Evolutionary conservation across 2,113 vertebrate genomes (phyloP).

Genomic region (Haemorhous mexicanus): DNA sequence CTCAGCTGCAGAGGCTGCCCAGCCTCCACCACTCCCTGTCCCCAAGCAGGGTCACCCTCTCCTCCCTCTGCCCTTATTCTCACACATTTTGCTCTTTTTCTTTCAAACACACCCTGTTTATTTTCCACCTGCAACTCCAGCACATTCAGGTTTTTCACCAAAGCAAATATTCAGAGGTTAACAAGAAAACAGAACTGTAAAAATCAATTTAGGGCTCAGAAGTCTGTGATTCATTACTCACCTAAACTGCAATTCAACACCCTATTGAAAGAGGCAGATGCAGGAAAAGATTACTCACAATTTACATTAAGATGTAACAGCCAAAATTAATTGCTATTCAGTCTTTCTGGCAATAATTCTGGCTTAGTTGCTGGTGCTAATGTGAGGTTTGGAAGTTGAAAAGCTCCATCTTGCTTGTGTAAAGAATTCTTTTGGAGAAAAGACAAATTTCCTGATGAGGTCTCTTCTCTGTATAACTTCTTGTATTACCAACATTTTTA

Average conservation of each 20-base stretch:
- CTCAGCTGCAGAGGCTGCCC: constrained; percentile 19
- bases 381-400: not conserved
- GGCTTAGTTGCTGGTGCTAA: not conserved
- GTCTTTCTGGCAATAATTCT: not conserved
- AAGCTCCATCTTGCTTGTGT: not conserved
- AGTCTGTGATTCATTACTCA: not conserved
- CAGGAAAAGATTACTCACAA: not conserved
- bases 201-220: not conserved
- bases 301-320: not conserved
- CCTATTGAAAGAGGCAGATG: not conserved
- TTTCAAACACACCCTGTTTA: not conserved
- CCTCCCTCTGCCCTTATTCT: not conserved
- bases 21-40: constrained; percentile 5
- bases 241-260: not conserved
- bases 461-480: not conserved
- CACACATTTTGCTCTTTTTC: not conserved
- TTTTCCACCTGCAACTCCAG: not conserved
- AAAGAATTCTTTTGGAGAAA: not conserved
- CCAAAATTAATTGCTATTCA: constrained; percentile 5
- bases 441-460: not conserved
- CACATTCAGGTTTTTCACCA: not conserved
- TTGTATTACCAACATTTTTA: not conserved
- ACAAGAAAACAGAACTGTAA: not conserved
- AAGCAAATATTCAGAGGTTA: not conserved
- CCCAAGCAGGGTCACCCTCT: not conserved